Evolutionary conservation across 1,140 invertebrate genomes (phyloP).

Genomic region (Nasonia vitripennis): DNA sequence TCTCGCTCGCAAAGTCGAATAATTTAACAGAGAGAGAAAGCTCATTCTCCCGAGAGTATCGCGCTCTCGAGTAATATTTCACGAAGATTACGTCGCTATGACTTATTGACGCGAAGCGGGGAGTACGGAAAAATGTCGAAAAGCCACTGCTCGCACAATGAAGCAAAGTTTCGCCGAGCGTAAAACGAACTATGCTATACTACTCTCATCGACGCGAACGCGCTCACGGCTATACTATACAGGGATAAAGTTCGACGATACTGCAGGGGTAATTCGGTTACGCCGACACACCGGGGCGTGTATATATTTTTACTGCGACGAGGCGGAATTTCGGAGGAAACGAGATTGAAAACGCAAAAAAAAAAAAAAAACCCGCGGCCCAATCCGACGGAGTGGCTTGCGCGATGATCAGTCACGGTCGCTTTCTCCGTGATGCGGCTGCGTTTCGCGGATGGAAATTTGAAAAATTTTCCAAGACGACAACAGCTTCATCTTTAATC

Average conservation of each 20-base stretch:
- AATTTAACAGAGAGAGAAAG: not conserved
- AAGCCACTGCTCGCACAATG: not conserved
- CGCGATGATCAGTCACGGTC: too few relatives aligned
- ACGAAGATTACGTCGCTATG: not conserved
- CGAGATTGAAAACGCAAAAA: not conserved
- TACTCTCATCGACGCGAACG: not conserved
- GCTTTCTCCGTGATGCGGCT: too few relatives aligned
- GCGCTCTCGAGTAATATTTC: not conserved
- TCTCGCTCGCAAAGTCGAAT: not conserved
- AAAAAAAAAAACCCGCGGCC: not conserved
- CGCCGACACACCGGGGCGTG: not conserved
- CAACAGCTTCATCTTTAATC: not conserved
- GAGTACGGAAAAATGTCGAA: constrained; percentile 5
- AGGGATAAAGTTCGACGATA: constrained; percentile 15
- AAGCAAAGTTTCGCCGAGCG: constrained; percentile 9
- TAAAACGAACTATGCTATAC: not conserved
- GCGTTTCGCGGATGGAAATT: not conserved
- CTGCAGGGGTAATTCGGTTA: constrained; percentile 6
- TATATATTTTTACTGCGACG: not conserved
- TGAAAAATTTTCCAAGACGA: not conserved
- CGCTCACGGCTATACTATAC: not conserved
- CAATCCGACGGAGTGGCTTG: not conserved
- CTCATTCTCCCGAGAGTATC: not conserved
- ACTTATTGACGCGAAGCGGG: not conserved
- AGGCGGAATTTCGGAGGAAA: constrained; percentile 1